phyloP scores from a whole-genome alignment of 2,113 vertebrate genomes.

The Psilopogon haemacephalus region DNA sequence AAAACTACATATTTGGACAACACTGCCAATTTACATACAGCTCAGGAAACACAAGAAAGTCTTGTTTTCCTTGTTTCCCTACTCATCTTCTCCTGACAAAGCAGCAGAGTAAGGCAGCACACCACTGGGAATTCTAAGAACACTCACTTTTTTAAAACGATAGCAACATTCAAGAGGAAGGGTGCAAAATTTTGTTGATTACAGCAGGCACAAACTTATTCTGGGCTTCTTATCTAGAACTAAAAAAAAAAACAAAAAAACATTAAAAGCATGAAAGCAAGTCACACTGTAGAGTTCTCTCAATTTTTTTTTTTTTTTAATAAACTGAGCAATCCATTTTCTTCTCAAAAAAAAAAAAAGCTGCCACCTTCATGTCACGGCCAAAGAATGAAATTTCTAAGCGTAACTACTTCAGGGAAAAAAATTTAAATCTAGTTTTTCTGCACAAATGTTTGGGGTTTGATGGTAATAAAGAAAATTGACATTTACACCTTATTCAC shows the following conservation, averaged over 20 bases:
- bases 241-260: neutral
- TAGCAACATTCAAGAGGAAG: neutral
- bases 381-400: neutral
- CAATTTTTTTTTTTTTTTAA: neutral
- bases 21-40: neutral
- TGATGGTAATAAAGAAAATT: neutral
- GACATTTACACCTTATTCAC: neutral
- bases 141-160: constrained; percentile 39
- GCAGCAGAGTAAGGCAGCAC: neutral
- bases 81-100: neutral
- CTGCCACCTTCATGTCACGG: neutral
- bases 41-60: neutral
- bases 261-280: neutral
- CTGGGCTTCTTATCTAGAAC: neutral
- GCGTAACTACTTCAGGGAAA: neutral
- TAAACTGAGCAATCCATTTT: neutral
- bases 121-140: neutral
- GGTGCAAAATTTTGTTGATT: neutral
- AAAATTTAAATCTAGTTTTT: neutral
- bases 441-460: neutral
- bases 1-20: neutral
- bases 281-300: rapidly evolving
- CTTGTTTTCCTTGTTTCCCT: neutral
- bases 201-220: neutral
- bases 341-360: neutral